Evolutionary conservation across 2,113 vertebrate genomes (phyloP).

Genomic region (Rissa tridactyla): DNA sequence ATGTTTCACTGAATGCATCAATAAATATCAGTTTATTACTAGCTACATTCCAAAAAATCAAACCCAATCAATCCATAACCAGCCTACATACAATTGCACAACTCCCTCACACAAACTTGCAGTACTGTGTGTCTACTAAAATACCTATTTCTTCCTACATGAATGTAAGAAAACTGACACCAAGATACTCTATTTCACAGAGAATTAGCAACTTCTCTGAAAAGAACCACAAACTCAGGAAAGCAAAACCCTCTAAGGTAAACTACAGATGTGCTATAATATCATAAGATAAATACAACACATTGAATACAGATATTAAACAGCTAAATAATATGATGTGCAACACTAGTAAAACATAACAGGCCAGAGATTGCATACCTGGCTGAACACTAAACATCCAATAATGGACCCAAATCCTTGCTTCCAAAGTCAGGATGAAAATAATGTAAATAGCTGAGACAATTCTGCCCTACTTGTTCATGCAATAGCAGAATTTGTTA

Average conservation of each 20-base stretch:
- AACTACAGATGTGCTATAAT: neutral
- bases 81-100: neutral
- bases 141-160: neutral
- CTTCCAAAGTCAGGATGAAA: neutral
- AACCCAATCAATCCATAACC: neutral
- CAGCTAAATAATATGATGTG: neutral
- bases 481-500: neutral
- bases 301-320: neutral
- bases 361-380: neutral
- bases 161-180: neutral
- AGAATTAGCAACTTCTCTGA: neutral
- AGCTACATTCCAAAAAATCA: neutral
- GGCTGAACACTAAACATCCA: neutral
- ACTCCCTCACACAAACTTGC: neutral
- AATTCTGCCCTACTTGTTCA: neutral
- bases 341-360: neutral
- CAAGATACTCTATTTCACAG: neutral
- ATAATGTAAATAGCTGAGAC: neutral
- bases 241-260: neutral
- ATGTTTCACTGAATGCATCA: neutral
- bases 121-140: neutral
- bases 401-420: neutral
- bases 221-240: neutral
- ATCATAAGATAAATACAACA: neutral
- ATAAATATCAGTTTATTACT: neutral